A percentile compares a stretch with the other conserved stretches of the same genome.
Evolutionary conservation across 2,113 vertebrate genomes (phyloP).

Genomic region (Tetrax tetrax): DNA sequence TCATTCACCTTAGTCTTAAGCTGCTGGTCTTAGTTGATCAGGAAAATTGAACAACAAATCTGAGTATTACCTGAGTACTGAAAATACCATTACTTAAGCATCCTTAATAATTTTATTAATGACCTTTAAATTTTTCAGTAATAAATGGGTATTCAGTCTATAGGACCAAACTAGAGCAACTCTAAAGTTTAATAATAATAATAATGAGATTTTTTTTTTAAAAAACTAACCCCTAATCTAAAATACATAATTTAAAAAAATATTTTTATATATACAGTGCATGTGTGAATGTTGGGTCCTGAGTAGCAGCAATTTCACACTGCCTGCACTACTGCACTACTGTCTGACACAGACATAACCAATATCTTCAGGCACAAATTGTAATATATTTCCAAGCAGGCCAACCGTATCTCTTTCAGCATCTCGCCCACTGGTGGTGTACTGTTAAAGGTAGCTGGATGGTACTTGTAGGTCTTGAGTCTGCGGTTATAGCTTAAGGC

Average conservation of each 20-base stretch:
- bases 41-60: background rate
- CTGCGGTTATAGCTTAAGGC: background rate
- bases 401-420: background rate
- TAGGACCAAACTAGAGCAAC: background rate
- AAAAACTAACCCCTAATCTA: background rate
- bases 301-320: background rate
- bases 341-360: background rate
- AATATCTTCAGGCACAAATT: background rate
- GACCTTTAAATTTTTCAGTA: background rate
- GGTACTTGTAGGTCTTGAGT: background rate
- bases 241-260: too few relatives aligned
- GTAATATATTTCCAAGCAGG: background rate
- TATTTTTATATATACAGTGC: too few relatives aligned
- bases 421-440: background rate
- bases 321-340: too few relatives aligned
- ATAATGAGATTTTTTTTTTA: background rate
- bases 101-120: background rate
- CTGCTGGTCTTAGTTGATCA: background rate
- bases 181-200: background rate
- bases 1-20: background rate
- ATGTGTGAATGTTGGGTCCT: background rate
- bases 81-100: background rate
- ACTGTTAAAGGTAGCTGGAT: background rate
- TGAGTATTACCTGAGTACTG: background rate
- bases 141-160: background rate